Evolutionary conservation across 1,140 invertebrate genomes (phyloP).

Genomic region (Achroia grisella): DNA sequence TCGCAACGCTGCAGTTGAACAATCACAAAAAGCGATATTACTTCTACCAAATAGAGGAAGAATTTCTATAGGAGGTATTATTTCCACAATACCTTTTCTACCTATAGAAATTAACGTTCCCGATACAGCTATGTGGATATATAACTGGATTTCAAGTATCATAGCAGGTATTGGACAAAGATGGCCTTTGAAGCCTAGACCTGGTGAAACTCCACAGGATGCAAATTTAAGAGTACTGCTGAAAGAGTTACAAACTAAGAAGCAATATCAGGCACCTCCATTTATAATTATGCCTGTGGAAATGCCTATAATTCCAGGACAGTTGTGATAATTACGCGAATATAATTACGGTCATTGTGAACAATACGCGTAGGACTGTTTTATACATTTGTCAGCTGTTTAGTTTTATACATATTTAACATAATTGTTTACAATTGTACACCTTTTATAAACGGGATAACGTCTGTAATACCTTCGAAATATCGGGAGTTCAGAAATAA

Average conservation of each 20-base stretch:
- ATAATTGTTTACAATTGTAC: too few species aligned
- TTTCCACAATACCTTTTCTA: conserved; percentile 57
- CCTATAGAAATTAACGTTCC: conserved; percentile 71
- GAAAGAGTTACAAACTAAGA: conserved; percentile 10
- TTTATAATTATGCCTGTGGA: background rate
- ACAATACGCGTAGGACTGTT: too few species aligned
- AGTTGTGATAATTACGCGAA: too few species aligned
- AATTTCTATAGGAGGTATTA: conserved; percentile 46
- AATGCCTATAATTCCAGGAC: background rate
- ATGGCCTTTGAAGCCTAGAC: conserved; percentile 25
- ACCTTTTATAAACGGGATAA: too few species aligned
- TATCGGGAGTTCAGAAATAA: too few species aligned
- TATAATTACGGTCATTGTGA: too few species aligned
- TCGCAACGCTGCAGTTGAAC: conserved; percentile 7
- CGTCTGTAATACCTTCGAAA: too few species aligned
- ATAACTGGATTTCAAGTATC: conserved; percentile 45
- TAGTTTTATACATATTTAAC: too few species aligned
- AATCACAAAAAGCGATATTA: conserved; percentile 26
- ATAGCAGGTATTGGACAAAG: conserved; percentile 47
- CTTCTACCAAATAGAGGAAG: conserved; percentile 34
- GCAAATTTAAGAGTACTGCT: conserved; percentile 6
- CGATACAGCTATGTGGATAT: conserved; percentile 55
- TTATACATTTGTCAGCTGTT: too few species aligned
- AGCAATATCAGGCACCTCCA: background rate
- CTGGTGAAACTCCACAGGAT: conserved; percentile 2